Percentiles rank a stretch among this genome's conserved stretches.
Evolutionary conservation across 2,888 invertebrate species (phyloP).

Genomic region (Polyploca ridens): DNA sequence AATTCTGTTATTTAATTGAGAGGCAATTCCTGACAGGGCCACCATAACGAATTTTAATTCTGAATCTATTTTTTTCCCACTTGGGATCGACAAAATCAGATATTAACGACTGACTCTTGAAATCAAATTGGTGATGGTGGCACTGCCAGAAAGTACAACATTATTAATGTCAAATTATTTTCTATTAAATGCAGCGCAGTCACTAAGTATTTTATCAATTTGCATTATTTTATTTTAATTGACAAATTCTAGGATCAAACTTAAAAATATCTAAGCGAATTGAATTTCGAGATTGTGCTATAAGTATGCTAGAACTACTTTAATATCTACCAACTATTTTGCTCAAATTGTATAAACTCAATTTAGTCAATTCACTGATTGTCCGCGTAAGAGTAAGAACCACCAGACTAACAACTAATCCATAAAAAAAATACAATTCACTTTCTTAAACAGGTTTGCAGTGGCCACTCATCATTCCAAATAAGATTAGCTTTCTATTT

Average conservation of each 20-base stretch:
- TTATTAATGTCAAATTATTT: background rate
- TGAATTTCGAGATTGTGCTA: background rate
- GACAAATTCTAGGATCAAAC: constrained; percentile 1
- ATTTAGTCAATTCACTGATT: background rate
- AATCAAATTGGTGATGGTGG: too few species aligned
- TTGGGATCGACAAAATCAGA: too few species aligned
- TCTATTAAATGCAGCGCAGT: background rate
- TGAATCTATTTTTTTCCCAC: too few species aligned
- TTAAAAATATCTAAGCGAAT: constrained; percentile 4
- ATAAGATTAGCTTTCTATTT: background rate
- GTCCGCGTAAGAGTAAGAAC: too few species aligned
- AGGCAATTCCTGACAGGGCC: too few species aligned
- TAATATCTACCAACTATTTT: background rate
- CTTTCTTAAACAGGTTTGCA: background rate
- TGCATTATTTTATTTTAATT: background rate
- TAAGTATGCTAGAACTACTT: background rate
- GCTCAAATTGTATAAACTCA: background rate
- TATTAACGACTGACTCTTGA: too few species aligned
- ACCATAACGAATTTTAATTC: too few species aligned
- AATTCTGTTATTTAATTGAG: background rate
- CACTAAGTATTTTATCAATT: background rate
- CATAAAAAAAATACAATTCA: too few species aligned
- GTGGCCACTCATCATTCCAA: background rate
- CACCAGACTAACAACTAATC: too few species aligned
- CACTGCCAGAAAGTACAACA: background rate